These are phyloP conservation scores for Platyrinchus mystaceus DNA, from an alignment of 2,797 vertebrate species.

Conservation along the genomic window DNA sequence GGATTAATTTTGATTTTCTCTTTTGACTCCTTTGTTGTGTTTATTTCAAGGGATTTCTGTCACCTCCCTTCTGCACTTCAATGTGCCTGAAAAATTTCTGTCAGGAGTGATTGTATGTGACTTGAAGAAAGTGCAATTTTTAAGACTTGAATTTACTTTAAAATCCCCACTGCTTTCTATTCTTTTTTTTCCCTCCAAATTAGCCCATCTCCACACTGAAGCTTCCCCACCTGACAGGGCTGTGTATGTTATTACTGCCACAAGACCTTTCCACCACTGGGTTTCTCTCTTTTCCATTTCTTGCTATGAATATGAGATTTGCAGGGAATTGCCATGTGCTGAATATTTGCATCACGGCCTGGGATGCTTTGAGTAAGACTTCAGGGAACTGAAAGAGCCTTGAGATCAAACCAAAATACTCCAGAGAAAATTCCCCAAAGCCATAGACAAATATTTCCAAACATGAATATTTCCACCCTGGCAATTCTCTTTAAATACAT, in stretches of 20 bases:
- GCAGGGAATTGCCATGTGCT: not conserved
- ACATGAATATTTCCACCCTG: not conserved
- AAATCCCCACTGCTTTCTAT: slow-evolving; percentile 13
- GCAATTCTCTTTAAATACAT: not conserved
- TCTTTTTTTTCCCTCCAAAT: not conserved
- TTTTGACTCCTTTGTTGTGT: slow-evolving; percentile 30
- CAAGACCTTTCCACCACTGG: not conserved
- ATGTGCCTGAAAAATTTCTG: not conserved
- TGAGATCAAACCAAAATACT: not conserved
- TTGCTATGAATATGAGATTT: not conserved
- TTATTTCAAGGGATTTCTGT: slow-evolving; percentile 40
- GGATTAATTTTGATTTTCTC: slow-evolving; percentile 26
- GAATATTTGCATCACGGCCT: not conserved
- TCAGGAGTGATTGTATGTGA: not conserved
- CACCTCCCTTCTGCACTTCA: not conserved
- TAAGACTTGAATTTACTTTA: not conserved
- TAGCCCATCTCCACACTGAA: rapidly evolving
- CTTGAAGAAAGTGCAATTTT: not conserved
- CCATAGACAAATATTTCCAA: not conserved
- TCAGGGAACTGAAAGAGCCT: not conserved
- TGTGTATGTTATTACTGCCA: not conserved
- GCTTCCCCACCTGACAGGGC: not conserved
- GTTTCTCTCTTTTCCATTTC: not conserved
- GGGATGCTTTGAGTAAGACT: not conserved
- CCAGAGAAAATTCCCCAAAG: not conserved